Evolutionary conservation across 1,140 invertebrate species (phyloP), one percentile per base, ranked within the genome.

Genomic region (Drosophila cardini): DNA sequence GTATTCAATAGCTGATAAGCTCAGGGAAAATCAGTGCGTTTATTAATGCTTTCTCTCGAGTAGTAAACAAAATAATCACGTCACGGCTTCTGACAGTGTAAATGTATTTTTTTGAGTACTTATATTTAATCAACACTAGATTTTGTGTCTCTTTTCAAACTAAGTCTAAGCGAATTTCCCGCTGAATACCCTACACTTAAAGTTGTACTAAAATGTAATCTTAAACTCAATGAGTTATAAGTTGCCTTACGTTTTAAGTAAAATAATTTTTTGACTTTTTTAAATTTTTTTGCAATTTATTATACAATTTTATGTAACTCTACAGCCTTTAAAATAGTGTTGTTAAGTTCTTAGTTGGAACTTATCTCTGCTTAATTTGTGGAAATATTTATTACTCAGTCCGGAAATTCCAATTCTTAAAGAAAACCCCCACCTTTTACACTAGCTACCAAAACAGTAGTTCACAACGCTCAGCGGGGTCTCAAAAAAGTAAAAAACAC

Each of bases 391-490:
- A 26, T 26, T 26, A 26, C 2, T 26, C 21, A 53, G 26, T 1
- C 21, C 46, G 46, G 46, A 50, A 50, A 30, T 50, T 30, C 4
- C 21, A 1, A 9, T 21, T 72, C 38, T 15, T 65, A 26, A 60
- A 61, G n/a, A 26, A 60, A 61, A n/a, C 9, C 21, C 16, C 56
- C 36, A 64, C 32, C 38, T 55, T 56, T 26, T 57, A 15, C 3
- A 34, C 16, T 55, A 26, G 34, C 46, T 8, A 50, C n/a, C 16
- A n/a, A 50, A 46, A 74, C 72, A 55, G 72, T 69, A 70, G 72
- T 70, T 32, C 9, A 21, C 9, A 21, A 16, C 2, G 48, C 56
- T 55, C 72, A 26, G 40, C 72, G 56, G 65, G 56, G 42, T 13
- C 13, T 48, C 26, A 21, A 10, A 9, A 5, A 26, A 26, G 21